Base-by-base conservation (phyloP, 2,888 invertebrate species). In the Athalia circularis region DNA sequence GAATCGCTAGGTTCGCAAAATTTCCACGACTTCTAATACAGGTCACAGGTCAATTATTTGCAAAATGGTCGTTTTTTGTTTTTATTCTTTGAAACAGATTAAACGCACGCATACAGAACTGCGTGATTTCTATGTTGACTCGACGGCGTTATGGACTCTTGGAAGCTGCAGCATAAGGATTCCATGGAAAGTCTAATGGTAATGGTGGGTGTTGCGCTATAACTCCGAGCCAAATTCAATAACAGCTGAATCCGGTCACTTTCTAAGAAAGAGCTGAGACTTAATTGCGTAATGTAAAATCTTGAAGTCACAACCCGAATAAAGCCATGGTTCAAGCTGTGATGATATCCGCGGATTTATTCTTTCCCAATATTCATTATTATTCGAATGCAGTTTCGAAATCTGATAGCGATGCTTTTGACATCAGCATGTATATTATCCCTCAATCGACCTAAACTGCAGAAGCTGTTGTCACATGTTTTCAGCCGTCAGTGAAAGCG, bases 371-470 rank as follows among this genome's bases (percentile, higher is more conserved):
- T 29, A 29, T 68, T 29, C 43, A 50, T 6, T 8, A 29, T 50
- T 68, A 68, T 68, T 54, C 65, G 48, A 65, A 47, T 47, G 65
- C 48, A 65, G 45, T 65, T 65, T 65, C 65, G 67, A 68, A 68
- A 68, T 29, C 52, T 5, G n/a, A n/a, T 11, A 52, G 15, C n/a
- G 43, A n/a, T 47, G 43, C 52, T 68, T 68, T 68, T 43, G 7
- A 54, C 52, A 43, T 68, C 5, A 7, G 15, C 68, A 29, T 68
- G 43, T 29, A 52, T 68, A 68, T 52, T 29, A 15, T 68, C 5
- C 65, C 29, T 29, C 29, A 29, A 29, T 29, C 29, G 29, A 29
- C 29, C 29, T 29, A 29, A 29, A 29, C 29, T 29, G 29, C 29
- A 29, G 29, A 29, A 29, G 2, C 29, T 1, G 29, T 29, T 29